A percentile compares a stretch with the other conserved stretches of the same genome.
Conservation (phyloP, 2,113 vertebrate species). For the Rissa tridactyla region DNA sequence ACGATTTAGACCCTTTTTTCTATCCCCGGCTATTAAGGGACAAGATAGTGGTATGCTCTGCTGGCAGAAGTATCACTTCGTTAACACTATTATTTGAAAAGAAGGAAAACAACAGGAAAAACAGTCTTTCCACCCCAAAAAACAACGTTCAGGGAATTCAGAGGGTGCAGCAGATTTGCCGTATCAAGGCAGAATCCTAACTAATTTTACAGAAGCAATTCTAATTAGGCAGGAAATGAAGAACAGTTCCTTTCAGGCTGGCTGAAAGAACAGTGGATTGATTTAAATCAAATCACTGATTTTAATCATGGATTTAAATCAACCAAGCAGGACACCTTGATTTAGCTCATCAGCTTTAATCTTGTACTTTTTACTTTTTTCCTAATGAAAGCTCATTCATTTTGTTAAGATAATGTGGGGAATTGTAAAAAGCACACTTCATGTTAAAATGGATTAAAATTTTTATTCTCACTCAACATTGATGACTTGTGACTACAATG, state of each 20-base stretch:
- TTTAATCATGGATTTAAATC: conserved; percentile 62
- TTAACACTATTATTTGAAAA: background rate
- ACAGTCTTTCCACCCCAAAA: background rate
- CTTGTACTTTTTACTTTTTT: conserved; percentile 44
- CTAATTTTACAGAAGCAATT: conserved; percentile 22
- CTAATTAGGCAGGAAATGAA: conserved; percentile 51
- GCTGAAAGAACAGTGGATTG: conserved; percentile 51
- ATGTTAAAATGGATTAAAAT: conserved; percentile 11
- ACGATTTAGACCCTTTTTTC: background rate
- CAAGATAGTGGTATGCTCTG: background rate
- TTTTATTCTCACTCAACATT: background rate
- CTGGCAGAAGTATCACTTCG: background rate
- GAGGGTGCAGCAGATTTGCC: background rate
- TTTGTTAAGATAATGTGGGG: conserved; percentile 13
- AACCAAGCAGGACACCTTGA: conserved; percentile 60
- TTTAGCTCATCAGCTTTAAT: conserved; percentile 61
- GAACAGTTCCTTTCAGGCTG: conserved; percentile 23
- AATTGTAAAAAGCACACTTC: conserved; percentile 26
- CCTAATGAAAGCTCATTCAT: conserved; percentile 52
- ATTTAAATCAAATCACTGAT: conserved; percentile 66
- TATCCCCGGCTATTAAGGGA: background rate
- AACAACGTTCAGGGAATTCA: background rate
- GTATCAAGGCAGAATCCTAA: background rate
- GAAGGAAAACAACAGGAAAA: background rate
- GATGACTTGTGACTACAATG: conserved; percentile 19